Evolutionary conservation across 2,888 invertebrate species (phyloP).

Genomic region (Leptinotarsa tumamoca): DNA sequence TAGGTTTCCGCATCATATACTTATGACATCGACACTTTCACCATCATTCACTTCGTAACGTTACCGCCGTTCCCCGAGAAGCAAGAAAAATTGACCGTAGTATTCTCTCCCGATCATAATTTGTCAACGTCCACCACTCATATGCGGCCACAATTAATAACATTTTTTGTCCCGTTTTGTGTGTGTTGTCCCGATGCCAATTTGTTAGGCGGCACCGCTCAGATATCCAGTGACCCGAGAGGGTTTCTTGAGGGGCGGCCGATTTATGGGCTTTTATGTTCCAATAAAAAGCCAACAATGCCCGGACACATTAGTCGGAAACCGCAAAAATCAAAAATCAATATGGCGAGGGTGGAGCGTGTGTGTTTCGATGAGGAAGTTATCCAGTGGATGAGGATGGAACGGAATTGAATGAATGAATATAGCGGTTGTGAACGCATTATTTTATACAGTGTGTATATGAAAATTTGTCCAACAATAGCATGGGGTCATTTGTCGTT

Average conservation of each 20-base stretch:
- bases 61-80: not conserved
- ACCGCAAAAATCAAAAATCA: constrained; percentile 24
- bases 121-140: constrained; percentile 38
- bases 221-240: constrained; percentile 29
- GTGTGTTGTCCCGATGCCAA: constrained; percentile 29
- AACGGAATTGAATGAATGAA: not conserved
- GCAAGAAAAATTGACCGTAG: constrained; percentile 32
- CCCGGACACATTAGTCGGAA: constrained; percentile 21
- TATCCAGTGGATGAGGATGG: not conserved
- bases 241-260: constrained; percentile 21
- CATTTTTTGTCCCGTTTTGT: constrained; percentile 35
- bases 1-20: no score
- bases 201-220: constrained; percentile 30
- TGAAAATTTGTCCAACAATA: no score
- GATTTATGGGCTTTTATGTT: constrained; percentile 28
- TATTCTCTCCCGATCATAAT: constrained; percentile 32
- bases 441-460: no score
- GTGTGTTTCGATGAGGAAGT: not conserved
- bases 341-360: not conserved
- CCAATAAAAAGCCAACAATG: constrained; percentile 28
- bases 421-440: no score
- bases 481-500: no score
- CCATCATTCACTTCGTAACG: no score
- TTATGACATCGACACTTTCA: no score
- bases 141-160: constrained; percentile 39